phyloP scores from a whole-genome alignment of 1,140 invertebrate genomes.

The Panulirus ornatus region DNA sequence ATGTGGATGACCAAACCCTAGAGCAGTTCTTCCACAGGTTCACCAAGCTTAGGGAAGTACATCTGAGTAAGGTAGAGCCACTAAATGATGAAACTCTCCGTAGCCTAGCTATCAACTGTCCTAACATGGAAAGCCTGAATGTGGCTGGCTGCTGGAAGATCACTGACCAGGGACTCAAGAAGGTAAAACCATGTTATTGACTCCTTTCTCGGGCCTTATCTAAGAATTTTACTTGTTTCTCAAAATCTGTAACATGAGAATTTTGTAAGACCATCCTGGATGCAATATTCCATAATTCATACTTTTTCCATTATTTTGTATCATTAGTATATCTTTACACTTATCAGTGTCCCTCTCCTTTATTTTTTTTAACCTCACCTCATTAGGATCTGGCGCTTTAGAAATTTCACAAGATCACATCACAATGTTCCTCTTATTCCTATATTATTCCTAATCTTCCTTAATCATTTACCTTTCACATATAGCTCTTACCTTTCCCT shows the following conservation, averaged over 20 bases:
- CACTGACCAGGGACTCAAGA: constrained; percentile 36
- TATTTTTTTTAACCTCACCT: too few species aligned
- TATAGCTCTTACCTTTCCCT: too few species aligned
- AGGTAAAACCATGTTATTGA: neutral
- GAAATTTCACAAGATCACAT: too few species aligned
- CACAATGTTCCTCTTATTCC: too few species aligned
- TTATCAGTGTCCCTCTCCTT: too few species aligned
- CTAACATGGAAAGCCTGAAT: neutral
- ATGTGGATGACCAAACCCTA: constrained; percentile 1
- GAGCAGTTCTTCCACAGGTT: constrained; percentile 35
- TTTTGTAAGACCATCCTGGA: neutral
- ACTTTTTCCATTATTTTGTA: too few species aligned
- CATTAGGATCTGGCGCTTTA: too few species aligned
- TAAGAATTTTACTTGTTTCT: neutral
- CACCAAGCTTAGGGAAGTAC: neutral
- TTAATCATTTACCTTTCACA: too few species aligned
- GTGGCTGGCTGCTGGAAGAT: constrained; percentile 31
- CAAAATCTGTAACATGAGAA: neutral
- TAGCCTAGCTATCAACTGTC: constrained; percentile 12
- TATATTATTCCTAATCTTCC: too few species aligned
- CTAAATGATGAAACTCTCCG: constrained; percentile 12
- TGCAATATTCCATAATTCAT: neutral
- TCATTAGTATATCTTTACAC: too few species aligned
- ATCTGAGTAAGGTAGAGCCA: neutral
- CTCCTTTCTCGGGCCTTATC: neutral